A percentile compares a stretch with the other conserved stretches of the same genome.
Evolutionary conservation across 1,140 invertebrate genomes (phyloP).

Genomic region (Drosophila oshimai): DNA sequence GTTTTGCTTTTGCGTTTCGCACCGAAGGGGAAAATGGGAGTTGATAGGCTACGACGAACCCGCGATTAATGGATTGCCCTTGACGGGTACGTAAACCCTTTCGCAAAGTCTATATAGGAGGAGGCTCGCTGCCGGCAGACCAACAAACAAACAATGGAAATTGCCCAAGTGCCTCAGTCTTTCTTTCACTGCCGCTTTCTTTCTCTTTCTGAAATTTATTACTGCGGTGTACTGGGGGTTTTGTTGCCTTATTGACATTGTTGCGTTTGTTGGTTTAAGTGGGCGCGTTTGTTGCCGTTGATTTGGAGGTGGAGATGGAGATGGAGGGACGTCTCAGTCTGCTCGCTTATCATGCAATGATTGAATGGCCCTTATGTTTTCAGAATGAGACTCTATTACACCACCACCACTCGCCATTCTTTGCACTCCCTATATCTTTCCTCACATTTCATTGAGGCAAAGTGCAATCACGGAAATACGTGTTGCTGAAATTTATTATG

Average conservation of each 20-base stretch:
- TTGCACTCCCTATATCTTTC: background rate
- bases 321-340: background rate
- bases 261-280: slow-evolving; percentile 49
- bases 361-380: slow-evolving; percentile 39
- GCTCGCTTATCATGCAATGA: slow-evolving; percentile 57
- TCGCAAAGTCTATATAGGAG: background rate
- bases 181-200: slow-evolving; percentile 2
- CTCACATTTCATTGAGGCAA: background rate
- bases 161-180: slow-evolving; percentile 48
- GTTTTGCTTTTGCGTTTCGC: slow-evolving; percentile 28
- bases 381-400: slow-evolving; percentile 15
- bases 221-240: slow-evolving; percentile 13
- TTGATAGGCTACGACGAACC: slow-evolving; percentile 20
- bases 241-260: slow-evolving; percentile 41
- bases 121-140: slow-evolving; percentile 47
- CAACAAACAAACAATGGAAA: slow-evolving; percentile 71
- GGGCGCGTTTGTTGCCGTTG: slow-evolving; percentile 52
- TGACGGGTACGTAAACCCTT: slow-evolving; percentile 46
- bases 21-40: background rate
- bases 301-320: background rate
- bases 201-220: slow-evolving; percentile 12
- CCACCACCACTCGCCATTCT: background rate
- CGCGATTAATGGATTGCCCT: slow-evolving; percentile 38
- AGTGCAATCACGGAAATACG: slow-evolving; percentile 1
- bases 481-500: background rate